Conservation (phyloP, 2,113 vertebrate species). For the Tyrannus savana region DNA sequence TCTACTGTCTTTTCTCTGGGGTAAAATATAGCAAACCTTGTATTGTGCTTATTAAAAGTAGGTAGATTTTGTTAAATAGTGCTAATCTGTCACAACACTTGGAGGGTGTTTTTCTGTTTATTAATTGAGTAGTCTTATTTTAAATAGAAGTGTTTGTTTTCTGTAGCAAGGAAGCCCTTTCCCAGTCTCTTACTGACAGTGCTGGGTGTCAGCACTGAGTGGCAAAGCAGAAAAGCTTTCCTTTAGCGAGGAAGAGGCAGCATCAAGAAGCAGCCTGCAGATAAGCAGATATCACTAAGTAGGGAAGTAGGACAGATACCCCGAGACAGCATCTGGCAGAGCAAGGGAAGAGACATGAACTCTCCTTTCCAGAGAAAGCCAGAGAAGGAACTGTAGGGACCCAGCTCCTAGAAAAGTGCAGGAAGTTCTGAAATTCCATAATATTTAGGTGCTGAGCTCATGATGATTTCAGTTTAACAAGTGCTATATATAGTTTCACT, state of each 20-base stretch:
- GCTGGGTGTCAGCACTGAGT: background rate
- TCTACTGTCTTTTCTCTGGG: background rate
- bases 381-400: background rate
- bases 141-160: background rate
- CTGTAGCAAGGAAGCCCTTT: background rate
- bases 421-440: background rate
- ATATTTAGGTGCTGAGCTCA: background rate
- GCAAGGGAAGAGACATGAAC: background rate
- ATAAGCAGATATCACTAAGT: constrained; percentile 15
- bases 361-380: background rate
- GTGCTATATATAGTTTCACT: background rate
- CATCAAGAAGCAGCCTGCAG: background rate
- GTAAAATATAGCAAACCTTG: background rate
- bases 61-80: background rate
- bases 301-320: constrained; percentile 60
- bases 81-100: background rate
- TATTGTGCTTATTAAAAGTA: background rate
- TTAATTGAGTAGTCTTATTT: background rate
- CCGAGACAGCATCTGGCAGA: constrained; percentile 36
- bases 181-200: background rate
- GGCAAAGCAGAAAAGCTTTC: background rate
- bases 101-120: background rate
- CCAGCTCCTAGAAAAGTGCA: background rate
- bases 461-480: background rate
- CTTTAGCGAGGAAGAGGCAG: background rate